Conservation (phyloP, 2,113 vertebrate species). For the Alosa alosa region DNA sequence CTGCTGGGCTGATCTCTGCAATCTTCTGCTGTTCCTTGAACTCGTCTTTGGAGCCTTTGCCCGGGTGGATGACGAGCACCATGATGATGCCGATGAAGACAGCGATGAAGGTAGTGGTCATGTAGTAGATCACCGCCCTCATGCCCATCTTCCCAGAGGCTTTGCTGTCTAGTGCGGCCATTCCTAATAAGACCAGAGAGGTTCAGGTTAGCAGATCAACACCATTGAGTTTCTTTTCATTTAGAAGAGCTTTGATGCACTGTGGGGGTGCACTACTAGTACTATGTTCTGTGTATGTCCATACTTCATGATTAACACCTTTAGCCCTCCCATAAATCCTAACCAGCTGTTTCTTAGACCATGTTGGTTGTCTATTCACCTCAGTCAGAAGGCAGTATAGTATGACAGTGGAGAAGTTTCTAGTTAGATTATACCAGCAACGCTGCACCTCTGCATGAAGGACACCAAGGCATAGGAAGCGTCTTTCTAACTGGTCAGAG, state of each 20-base stretch:
- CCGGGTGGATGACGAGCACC: constrained; percentile 95
- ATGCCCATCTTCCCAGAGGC: constrained; percentile 97
- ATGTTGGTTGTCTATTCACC: neutral
- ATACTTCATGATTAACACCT: too few species aligned
- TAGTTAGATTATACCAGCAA: neutral
- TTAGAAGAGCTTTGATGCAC: too few species aligned
- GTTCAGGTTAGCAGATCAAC: neutral
- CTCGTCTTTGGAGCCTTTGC: constrained; percentile 92
- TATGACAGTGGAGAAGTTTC: neutral
- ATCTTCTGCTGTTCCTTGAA: constrained; percentile 93
- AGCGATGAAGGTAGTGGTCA: constrained; percentile 94
- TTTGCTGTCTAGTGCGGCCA: constrained; percentile 94
- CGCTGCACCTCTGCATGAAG: neutral
- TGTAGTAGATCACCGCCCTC: constrained; percentile 95
- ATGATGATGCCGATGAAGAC: constrained; percentile 93
- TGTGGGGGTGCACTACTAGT: neutral
- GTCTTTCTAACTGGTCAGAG: neutral
- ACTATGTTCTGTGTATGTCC: neutral
- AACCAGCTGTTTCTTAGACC: neutral
- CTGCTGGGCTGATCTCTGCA: constrained; percentile 87
- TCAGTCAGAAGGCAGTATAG: neutral
- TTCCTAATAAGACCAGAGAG: constrained; percentile 69
- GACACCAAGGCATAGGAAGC: neutral
- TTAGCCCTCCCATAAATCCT: too few species aligned
- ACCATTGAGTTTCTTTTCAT: neutral